phyloP scores from a whole-genome alignment of 2,888 invertebrate genomes.

The Luperina testacea region DNA sequence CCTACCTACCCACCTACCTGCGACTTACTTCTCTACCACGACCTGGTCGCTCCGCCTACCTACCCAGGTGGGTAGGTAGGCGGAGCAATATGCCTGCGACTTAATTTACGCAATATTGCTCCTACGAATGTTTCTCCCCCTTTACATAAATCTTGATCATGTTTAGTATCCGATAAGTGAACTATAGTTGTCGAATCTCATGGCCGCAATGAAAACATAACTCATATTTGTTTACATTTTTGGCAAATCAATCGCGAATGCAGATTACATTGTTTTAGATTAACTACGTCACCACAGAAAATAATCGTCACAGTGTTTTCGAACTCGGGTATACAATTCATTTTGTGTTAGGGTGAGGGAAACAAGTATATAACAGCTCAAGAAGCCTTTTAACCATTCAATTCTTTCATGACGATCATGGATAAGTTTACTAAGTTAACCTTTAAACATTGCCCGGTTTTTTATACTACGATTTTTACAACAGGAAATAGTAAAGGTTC shows the following conservation, averaged over 20 bases:
- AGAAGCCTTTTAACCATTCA: not conserved
- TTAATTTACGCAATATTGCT: not conserved
- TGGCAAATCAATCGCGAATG: too few relatives aligned
- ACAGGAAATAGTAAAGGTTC: not conserved
- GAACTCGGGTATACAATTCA: not conserved
- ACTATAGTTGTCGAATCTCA: not conserved
- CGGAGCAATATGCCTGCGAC: too few relatives aligned
- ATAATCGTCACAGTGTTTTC: conserved; percentile 1
- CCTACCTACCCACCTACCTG: too few relatives aligned
- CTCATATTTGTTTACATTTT: too few relatives aligned
- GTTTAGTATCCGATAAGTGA: not conserved
- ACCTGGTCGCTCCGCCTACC: not conserved
- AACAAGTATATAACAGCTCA: not conserved
- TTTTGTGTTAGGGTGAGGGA: not conserved
- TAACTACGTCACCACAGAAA: not conserved
- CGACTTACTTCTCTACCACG: not conserved
- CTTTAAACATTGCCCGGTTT: too few relatives aligned
- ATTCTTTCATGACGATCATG: not conserved
- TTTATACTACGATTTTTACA: too few relatives aligned
- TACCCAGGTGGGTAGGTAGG: too few relatives aligned
- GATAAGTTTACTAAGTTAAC: not conserved
- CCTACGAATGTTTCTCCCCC: not conserved
- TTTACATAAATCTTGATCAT: not conserved
- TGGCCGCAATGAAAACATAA: not conserved
- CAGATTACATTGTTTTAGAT: too few relatives aligned